Conservation (phyloP, 2,113 vertebrate species). For the Varanus salvator region DNA sequence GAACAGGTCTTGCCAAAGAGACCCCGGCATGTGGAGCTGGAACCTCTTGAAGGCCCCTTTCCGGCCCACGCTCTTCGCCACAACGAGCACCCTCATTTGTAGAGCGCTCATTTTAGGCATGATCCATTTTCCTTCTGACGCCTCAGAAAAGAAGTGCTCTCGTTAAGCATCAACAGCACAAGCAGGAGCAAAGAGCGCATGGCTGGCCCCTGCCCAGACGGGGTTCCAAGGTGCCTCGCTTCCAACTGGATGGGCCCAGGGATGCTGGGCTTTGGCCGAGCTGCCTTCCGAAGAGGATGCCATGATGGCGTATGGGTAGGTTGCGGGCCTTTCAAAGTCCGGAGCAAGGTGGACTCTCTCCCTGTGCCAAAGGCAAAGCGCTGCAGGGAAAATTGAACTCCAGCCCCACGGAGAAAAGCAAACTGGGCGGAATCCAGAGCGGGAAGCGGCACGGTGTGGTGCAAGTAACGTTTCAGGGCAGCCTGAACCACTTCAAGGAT, state of each 20-base stretch:
- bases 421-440: not conserved
- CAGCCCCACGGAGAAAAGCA: too few species aligned
- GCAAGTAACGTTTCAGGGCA: too few species aligned
- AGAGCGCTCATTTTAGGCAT: not conserved
- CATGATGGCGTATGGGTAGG: not conserved
- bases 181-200: too few species aligned
- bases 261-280: not conserved
- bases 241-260: not conserved
- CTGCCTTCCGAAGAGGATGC: not conserved
- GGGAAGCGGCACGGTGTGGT: too few species aligned
- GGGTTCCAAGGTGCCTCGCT: not conserved
- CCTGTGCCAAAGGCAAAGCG: too few species aligned
- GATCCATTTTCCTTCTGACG: not conserved
- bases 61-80: not conserved
- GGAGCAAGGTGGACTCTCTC: not conserved
- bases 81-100: not conserved
- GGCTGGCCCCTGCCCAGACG: not conserved
- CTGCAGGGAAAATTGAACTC: too few species aligned
- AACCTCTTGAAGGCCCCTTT: not conserved
- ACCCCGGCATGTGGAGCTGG: too few species aligned
- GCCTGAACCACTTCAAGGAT: too few species aligned
- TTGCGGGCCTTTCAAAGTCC: not conserved
- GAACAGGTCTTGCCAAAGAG: too few species aligned
- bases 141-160: not conserved
- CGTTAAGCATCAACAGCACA: too few species aligned